Percentiles rank a stretch among this genome's conserved stretches.
phyloP scores from a whole-genome alignment of 2,113 vertebrate genomes.

The Syrmaticus mikado region DNA sequence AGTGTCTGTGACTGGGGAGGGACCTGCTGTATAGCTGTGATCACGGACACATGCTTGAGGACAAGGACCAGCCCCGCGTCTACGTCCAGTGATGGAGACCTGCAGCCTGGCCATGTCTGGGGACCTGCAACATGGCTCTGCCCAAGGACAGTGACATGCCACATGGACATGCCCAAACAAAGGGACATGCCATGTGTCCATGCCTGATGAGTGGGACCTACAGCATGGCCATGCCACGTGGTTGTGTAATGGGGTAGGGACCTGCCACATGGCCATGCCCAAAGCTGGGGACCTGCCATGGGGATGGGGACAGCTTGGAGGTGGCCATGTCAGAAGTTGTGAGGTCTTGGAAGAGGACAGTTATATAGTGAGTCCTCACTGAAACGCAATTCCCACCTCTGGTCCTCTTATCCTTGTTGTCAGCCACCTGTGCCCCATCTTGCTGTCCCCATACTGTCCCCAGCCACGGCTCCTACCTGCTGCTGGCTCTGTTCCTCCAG shows the following conservation, averaged over 20 bases:
- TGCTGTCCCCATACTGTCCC: not conserved
- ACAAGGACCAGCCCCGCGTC: too few species aligned
- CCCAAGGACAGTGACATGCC: rapidly evolving
- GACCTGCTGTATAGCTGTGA: too few species aligned
- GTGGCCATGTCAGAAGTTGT: not conserved
- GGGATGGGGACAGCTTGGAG: not conserved
- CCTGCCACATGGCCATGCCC: rapidly evolving
- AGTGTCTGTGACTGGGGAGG: too few species aligned
- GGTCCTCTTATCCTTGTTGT: not conserved
- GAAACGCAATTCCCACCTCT: rapidly evolving
- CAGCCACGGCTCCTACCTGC: constrained; percentile 79
- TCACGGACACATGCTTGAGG: too few species aligned
- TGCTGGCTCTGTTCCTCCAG: constrained; percentile 95
- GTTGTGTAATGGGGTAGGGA: rapidly evolving
- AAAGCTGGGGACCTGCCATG: not conserved
- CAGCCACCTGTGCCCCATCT: rapidly evolving
- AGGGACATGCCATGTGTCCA: not conserved
- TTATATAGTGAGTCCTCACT: not conserved
- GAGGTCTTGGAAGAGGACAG: not conserved
- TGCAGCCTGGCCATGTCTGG: rapidly evolving
- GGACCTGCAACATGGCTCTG: not conserved
- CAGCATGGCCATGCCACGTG: not conserved
- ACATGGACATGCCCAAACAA: rapidly evolving
- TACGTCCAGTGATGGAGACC: not conserved
- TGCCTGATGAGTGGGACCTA: not conserved